Evolutionary conservation across 2,888 invertebrate species (phyloP), one percentile per base, ranked within the genome.

Genomic region (Amitus sp.): DNA sequence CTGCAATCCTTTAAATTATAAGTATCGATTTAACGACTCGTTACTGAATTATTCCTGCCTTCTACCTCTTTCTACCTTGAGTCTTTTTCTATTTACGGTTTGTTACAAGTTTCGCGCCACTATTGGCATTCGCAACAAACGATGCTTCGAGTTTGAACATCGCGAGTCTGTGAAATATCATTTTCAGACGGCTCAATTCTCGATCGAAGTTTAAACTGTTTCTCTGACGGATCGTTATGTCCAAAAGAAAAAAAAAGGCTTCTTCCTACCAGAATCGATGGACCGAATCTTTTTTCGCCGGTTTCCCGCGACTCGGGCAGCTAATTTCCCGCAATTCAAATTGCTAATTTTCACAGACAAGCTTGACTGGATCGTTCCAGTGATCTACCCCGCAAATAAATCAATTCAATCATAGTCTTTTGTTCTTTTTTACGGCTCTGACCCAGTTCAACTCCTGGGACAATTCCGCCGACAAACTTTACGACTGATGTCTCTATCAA

Each of bases 331-430:
- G 7, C 52, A 50, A 52, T 52, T 59, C 52, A 46, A 53, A 56
- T 53, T 59, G 48, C 33, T 49, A 42, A 61, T 65, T 58, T 57
- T 51, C 28, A 50, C 53, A 59, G 63, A 56, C 58, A 58, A 58
- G 65, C 57, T 65, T 65, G 60, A 61, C 47, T 65, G 64, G 48
- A 54, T 57, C 61, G 64, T 65, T 65, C 64, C 54, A 65, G 51
- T 61, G 60, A 57, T 65, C 64, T 51, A 61, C 61, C 61, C 57
- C 61, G 60, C 60, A 64, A 57, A 64, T 56, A 59, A 64, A 64
- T 58, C 56, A 60, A 57, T 64, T 53, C n/a, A n/a, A n/a, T n/a
- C 48, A 43, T 55, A 57, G 50, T 39, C 50, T 51, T 63, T 59
- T 53, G 63, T 56, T 59, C 52, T 45, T 64, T 59, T 64, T 64